Evolutionary conservation across 2,888 invertebrate genomes (phyloP).

Genomic region (Choristoneura rosaceana): DNA sequence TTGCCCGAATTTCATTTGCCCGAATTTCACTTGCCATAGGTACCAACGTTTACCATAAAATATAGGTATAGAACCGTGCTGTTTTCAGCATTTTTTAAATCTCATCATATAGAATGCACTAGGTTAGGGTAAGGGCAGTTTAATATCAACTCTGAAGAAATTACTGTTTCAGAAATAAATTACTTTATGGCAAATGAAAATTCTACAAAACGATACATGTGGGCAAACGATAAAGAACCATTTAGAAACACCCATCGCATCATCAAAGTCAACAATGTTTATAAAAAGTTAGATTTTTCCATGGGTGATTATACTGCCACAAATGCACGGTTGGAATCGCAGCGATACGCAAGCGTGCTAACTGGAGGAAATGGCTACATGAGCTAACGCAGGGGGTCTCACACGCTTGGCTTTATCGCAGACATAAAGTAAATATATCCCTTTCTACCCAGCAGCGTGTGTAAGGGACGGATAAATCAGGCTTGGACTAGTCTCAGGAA

Average conservation of each 20-base stretch:
- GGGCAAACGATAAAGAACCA: no score
- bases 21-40: no score
- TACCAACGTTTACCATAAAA: no score
- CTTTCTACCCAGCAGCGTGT: background rate
- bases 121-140: no score
- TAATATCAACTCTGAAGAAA: no score
- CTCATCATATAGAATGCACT: no score
- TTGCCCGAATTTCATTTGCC: no score
- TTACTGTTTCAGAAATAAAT: no score
- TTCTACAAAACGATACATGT: no score
- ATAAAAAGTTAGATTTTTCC: conserved; percentile 30
- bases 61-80: no score
- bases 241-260: background rate
- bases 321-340: conserved; percentile 16
- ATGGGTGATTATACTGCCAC: conserved; percentile 19
- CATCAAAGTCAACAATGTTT: background rate
- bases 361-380: conserved; percentile 21
- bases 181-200: no score
- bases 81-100: no score
- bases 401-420: background rate
- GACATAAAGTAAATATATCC: background rate
- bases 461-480: background rate
- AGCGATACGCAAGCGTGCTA: conserved; percentile 31
- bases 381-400: background rate
- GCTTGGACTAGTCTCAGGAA: background rate